Percentiles rank a stretch among this genome's conserved stretches.
phyloP scores from a whole-genome alignment of 2,888 invertebrate genomes.

The Escarpia spicata region DNA sequence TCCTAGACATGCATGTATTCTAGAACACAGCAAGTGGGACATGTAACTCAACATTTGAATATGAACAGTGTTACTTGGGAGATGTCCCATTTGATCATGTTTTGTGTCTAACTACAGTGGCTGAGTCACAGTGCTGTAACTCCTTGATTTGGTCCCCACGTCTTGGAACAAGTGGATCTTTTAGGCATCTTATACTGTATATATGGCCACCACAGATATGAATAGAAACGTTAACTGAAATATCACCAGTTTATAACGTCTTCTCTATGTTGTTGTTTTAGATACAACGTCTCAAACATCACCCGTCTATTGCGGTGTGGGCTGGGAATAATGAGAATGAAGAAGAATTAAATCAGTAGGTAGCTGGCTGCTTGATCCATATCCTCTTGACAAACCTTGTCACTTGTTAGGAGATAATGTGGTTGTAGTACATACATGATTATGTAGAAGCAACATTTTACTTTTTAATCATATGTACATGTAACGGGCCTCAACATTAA shows the following conservation, averaged over 20 bases:
- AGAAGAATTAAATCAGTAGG: slow-evolving; percentile 71
- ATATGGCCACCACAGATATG: neutral
- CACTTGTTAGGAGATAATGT: neutral
- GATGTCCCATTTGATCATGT: too few relatives aligned
- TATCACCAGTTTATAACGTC: neutral
- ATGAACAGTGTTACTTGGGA: too few relatives aligned
- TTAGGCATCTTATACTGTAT: neutral
- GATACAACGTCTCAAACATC: slow-evolving; percentile 79
- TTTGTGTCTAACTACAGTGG: too few relatives aligned
- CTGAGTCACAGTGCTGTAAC: too few relatives aligned
- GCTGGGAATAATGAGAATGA: slow-evolving; percentile 98
- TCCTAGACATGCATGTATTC: too few relatives aligned
- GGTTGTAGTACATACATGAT: neutral
- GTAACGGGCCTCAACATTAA: too few relatives aligned
- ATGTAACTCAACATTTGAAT: too few relatives aligned
- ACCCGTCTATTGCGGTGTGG: slow-evolving; percentile 88
- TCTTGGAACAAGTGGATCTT: too few relatives aligned
- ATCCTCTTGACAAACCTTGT: neutral
- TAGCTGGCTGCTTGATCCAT: neutral
- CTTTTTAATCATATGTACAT: neutral
- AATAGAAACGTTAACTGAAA: neutral
- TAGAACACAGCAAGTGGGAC: too few relatives aligned
- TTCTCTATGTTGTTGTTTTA: slow-evolving; percentile 36
- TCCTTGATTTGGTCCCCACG: too few relatives aligned
- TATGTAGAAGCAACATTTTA: neutral